Percentiles rank a stretch among this genome's conserved stretches.
Conservation (phyloP, 2,113 vertebrate genomes). For the Ceyx margarethae region DNA sequence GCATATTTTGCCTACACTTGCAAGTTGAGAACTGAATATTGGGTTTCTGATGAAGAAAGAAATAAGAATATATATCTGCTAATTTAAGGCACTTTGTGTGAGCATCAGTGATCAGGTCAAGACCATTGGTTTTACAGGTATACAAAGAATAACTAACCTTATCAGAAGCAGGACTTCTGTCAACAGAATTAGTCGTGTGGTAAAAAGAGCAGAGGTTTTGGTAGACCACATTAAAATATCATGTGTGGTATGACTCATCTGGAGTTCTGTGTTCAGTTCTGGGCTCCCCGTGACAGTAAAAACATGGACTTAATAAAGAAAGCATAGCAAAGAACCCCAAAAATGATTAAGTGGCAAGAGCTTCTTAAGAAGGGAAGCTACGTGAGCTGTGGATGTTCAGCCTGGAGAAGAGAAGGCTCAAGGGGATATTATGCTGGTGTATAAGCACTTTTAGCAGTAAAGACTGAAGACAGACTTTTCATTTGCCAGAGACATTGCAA, state of each 20-base stretch:
- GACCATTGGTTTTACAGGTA: not conserved
- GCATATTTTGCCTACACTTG: constrained; percentile 45
- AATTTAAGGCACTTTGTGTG: not conserved
- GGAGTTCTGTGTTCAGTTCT: not conserved
- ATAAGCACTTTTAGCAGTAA: not conserved
- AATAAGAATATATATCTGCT: not conserved
- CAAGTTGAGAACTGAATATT: constrained; percentile 26
- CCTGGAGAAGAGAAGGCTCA: not conserved
- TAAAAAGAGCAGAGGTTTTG: not conserved
- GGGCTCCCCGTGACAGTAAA: not conserved
- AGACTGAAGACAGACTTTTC: not conserved
- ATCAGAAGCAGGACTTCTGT: not conserved
- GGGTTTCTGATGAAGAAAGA: not conserved
- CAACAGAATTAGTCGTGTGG: not conserved
- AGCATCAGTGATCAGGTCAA: not conserved
- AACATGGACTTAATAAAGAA: not conserved
- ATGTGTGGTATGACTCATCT: not conserved
- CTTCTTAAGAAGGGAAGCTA: not conserved
- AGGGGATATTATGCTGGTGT: not conserved
- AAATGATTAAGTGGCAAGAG: not conserved
- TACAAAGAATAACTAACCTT: not conserved
- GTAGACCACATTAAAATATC: not conserved
- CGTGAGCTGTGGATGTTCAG: not conserved
- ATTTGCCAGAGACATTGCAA: not conserved
- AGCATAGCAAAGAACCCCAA: not conserved